Evolutionary conservation across 2,888 invertebrate species (phyloP).

Genomic region (Patella caerulea): DNA sequence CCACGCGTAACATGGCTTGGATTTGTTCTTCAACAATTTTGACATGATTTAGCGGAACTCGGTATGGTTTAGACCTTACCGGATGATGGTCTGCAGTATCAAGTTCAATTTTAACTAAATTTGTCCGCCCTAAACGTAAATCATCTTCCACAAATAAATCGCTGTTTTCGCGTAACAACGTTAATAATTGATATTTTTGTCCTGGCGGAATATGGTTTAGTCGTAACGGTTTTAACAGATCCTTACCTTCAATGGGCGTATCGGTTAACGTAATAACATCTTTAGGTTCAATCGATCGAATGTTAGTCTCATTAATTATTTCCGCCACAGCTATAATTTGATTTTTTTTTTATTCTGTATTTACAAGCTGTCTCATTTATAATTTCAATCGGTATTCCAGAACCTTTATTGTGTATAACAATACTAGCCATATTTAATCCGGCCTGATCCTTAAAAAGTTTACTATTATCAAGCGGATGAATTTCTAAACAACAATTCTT

Average conservation of each 20-base stretch:
- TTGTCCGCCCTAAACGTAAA: no score
- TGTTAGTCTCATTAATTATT: background rate
- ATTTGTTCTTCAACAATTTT: background rate
- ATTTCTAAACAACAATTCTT: no score
- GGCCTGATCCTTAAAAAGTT: background rate
- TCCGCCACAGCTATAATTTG: background rate
- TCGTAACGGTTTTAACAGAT: no score
- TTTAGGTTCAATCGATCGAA: no score
- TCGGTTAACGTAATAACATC: no score
- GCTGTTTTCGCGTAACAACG: no score
- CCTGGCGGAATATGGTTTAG: no score
- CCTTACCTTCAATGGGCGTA: no score
- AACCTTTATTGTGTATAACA: background rate
- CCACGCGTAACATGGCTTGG: background rate
- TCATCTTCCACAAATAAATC: no score
- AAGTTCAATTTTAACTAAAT: no score
- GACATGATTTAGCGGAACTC: conserved; percentile 8
- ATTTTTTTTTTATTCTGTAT: background rate
- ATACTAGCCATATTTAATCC: background rate
- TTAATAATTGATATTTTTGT: no score
- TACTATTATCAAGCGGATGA: background rate
- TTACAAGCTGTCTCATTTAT: background rate
- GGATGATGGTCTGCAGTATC: background rate
- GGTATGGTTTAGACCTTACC: conserved; percentile 13
- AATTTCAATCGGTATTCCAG: background rate